Evolutionary conservation across 2,888 invertebrate genomes (phyloP).

Genomic region (Drosophila austrosaltans): DNA sequence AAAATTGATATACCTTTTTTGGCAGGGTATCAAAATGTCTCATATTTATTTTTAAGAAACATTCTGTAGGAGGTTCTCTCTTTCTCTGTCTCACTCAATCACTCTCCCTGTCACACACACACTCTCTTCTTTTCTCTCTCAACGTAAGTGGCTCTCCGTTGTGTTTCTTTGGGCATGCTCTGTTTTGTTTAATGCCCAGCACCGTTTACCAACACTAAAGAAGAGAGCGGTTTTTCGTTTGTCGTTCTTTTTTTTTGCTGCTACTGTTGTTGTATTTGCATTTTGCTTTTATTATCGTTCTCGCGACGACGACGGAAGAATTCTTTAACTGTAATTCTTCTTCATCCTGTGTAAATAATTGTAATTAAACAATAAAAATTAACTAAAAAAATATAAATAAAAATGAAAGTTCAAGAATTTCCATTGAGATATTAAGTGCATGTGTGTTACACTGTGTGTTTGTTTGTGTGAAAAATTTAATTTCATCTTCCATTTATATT

Average conservation of each 20-base stretch:
- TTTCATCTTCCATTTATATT: slow-evolving; percentile 11
- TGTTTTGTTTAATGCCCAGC: slow-evolving; percentile 21
- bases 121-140: slow-evolving; percentile 29
- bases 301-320: slow-evolving; percentile 79
- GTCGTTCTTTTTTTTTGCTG: slow-evolving; percentile 23
- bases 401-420: slow-evolving; percentile 49
- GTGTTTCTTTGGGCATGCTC: slow-evolving; percentile 59
- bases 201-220: slow-evolving; percentile 46
- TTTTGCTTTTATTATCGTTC: slow-evolving; percentile 72
- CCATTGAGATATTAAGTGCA: slow-evolving; percentile 71
- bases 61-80: slow-evolving; percentile 25
- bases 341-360: slow-evolving; percentile 82
- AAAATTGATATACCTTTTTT: background rate
- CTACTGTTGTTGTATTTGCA: slow-evolving; percentile 54
- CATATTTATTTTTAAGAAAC: slow-evolving; percentile 12
- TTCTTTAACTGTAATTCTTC: slow-evolving; percentile 75
- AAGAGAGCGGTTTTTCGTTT: slow-evolving; percentile 21
- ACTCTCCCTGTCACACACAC: no score
- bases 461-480: slow-evolving; percentile 1
- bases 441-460: slow-evolving; percentile 53
- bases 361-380: slow-evolving; percentile 78
- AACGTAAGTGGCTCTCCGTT: background rate
- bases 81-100: slow-evolving; percentile 11
- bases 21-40: background rate
- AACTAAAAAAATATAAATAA: slow-evolving; percentile 60